A percentile compares a stretch with the other conserved stretches of the same genome.
These are phyloP conservation scores for Periophthalmus modestus DNA, from an alignment of 2,113 vertebrate genomes.

Conservation along the genomic window DNA sequence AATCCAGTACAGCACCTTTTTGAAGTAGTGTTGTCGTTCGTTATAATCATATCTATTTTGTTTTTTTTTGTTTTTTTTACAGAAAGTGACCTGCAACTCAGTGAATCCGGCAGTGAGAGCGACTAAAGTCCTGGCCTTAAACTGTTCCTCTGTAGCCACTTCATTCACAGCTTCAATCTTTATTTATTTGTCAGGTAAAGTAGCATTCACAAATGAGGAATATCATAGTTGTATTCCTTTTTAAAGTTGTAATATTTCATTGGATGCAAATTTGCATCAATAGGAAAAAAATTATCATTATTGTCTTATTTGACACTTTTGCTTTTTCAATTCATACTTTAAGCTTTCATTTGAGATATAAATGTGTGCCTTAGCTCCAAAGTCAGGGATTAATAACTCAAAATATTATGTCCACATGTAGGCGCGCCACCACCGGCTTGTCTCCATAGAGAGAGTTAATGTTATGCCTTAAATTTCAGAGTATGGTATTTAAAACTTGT, in stretches of 20 bases:
- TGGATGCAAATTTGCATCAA: constrained; percentile 11
- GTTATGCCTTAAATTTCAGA: too few species aligned
- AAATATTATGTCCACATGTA: neutral
- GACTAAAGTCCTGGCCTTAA: constrained; percentile 74
- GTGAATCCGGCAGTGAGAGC: constrained; percentile 96
- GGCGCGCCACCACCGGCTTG: too few species aligned
- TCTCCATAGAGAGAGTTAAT: too few species aligned
- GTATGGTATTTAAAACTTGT: too few species aligned
- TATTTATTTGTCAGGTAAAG: constrained; percentile 7
- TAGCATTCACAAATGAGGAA: neutral
- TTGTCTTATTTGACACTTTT: constrained; percentile 1
- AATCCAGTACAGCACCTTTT: too few species aligned
- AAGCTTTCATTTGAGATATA: constrained; percentile 9
- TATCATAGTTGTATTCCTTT: neutral
- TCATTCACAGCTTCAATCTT: constrained; percentile 29
- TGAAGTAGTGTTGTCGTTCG: too few species aligned
- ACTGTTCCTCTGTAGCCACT: constrained; percentile 9
- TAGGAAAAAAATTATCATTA: neutral
- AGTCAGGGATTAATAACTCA: neutral
- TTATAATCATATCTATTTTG: neutral
- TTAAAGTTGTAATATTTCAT: constrained; percentile 3
- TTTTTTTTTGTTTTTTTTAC: constrained; percentile 49
- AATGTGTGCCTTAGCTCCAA: constrained; percentile 35
- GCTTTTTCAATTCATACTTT: constrained; percentile 16
- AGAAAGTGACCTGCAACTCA: constrained; percentile 97